Conservation (phyloP, 2,888 invertebrate species). For the Cyrtodaria siliqua region DNA sequence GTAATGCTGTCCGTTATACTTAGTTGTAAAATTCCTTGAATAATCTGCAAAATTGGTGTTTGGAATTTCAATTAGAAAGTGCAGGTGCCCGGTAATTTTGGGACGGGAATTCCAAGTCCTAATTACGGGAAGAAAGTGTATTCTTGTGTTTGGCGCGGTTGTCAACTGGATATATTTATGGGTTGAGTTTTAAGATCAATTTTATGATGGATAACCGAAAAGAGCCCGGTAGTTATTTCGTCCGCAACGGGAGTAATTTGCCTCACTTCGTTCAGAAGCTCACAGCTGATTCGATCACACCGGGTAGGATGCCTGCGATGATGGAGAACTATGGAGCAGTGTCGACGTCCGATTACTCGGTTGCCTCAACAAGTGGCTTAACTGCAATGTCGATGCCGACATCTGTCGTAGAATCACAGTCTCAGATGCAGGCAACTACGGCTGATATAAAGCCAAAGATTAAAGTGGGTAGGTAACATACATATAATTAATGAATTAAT, state of each 20-base stretch:
- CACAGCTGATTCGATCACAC: constrained; percentile 63
- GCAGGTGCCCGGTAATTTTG: constrained; percentile 4
- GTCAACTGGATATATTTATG: constrained; percentile 2
- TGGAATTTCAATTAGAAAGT: neutral
- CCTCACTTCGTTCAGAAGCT: constrained; percentile 56
- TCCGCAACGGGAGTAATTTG: constrained; percentile 24
- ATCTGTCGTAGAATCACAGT: constrained; percentile 20
- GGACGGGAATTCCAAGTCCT: neutral
- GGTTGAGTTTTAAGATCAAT: neutral
- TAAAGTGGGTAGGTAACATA: constrained; percentile 40
- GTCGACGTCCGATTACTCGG: neutral
- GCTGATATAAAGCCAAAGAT: constrained; percentile 43
- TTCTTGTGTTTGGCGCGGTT: neutral
- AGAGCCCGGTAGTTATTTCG: constrained; percentile 8
- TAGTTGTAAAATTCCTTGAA: neutral
- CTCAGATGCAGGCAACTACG: neutral
- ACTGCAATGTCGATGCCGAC: constrained; percentile 19
- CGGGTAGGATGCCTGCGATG: constrained; percentile 51
- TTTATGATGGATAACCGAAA: constrained; percentile 13
- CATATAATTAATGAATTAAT: too few relatives aligned
- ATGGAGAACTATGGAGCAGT: constrained; percentile 46
- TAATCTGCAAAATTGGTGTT: neutral
- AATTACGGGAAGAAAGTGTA: neutral
- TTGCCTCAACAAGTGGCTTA: neutral
- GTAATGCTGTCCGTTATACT: neutral